Percentiles rank a stretch among this genome's conserved stretches.
These are phyloP conservation scores for Apodemia hepburni DNA, from an alignment of 2,888 invertebrate species.

Conservation along the genomic window DNA sequence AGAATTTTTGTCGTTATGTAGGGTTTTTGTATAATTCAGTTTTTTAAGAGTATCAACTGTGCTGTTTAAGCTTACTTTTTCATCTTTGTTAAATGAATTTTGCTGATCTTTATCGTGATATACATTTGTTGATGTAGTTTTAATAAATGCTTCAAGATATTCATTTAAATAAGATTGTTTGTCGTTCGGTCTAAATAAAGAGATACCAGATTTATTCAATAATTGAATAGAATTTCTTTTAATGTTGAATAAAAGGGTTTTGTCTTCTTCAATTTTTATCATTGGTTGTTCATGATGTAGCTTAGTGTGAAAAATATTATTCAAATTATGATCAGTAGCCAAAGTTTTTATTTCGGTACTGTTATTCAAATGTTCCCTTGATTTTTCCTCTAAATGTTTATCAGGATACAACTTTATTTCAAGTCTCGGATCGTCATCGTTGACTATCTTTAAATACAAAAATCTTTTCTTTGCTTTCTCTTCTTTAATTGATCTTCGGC, in stretches of 20 bases:
- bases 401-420: background rate
- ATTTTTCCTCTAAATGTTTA: constrained; percentile 2
- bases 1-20: no score
- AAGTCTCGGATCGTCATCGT: constrained; percentile 10
- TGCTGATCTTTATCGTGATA: no score
- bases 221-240: background rate
- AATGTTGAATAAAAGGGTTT: background rate
- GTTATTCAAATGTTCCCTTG: background rate
- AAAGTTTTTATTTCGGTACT: background rate
- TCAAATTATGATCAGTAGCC: background rate
- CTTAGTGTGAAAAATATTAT: background rate
- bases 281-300: background rate
- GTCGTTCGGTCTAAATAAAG: background rate
- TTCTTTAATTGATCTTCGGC: constrained; percentile 41
- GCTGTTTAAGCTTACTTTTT: no score
- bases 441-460: background rate
- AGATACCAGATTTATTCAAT: background rate
- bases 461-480: constrained; percentile 12
- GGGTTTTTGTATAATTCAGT: no score
- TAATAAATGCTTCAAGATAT: no score
- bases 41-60: no score
- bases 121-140: no score
- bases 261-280: background rate
- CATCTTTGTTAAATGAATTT: no score
- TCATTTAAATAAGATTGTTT: no score